Conservation (phyloP, 2,797 vertebrate genomes). For the Saxicola maurus region DNA sequence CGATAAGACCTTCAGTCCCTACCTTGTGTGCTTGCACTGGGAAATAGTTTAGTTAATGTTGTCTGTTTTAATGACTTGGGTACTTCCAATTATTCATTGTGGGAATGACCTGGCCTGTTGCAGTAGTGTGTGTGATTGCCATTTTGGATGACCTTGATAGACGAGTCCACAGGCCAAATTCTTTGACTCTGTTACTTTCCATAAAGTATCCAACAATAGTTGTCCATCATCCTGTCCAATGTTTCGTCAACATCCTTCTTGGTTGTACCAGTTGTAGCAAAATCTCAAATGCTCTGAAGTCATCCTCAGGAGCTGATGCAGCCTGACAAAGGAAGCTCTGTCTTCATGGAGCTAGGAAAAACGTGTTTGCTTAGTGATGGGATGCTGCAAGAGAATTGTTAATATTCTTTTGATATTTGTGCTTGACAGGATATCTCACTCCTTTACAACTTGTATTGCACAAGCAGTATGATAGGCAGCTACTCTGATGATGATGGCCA, state of each 20-base stretch:
- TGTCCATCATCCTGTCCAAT: background rate
- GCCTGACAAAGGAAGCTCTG: background rate
- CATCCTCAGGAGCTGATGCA: background rate
- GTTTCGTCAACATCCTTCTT: background rate
- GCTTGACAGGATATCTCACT: background rate
- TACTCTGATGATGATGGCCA: background rate
- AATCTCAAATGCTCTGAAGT: background rate
- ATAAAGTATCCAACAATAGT: background rate
- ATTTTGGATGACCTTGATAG: background rate
- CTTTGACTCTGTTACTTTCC: background rate
- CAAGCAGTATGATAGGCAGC: background rate
- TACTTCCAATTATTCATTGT: background rate
- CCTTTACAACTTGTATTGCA: background rate
- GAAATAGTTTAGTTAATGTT: background rate
- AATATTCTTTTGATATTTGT: background rate
- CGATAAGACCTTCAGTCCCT: background rate
- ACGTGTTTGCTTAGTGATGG: background rate
- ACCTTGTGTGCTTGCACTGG: background rate
- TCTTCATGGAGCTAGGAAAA: background rate
- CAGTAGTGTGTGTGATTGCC: background rate
- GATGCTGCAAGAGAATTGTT: background rate
- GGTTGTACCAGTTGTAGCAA: background rate
- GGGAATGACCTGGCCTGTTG: background rate
- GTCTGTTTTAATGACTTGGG: background rate
- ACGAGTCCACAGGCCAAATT: background rate